Conservation (phyloP, 2,113 vertebrate genomes). For the Daubentonia madagascariensis region DNA sequence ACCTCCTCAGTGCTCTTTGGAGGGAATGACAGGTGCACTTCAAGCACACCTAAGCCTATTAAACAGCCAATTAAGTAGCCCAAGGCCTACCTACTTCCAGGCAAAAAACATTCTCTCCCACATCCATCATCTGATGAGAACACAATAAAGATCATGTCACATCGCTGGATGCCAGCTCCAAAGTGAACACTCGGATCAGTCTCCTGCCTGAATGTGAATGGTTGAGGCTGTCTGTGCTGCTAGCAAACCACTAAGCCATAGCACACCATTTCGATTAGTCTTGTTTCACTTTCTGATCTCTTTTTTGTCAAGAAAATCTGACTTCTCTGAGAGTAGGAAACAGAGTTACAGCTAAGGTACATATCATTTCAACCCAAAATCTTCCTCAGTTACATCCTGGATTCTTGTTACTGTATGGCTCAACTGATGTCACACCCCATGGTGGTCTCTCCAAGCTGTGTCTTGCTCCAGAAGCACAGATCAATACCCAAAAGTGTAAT, state of each 20-base stretch:
- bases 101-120: not conserved
- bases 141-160: not conserved
- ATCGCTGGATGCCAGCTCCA: fast-evolving
- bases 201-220: fast-evolving
- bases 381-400: not conserved
- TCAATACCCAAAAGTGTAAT: not conserved
- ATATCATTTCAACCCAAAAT: not conserved
- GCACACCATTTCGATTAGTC: not conserved
- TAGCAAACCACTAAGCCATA: not conserved
- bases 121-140: not conserved
- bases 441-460: not conserved
- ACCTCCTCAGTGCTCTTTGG: not conserved
- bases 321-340: not conserved
- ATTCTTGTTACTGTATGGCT: not conserved
- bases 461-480: not conserved
- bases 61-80: not conserved
- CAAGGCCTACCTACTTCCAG: not conserved
- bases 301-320: not conserved
- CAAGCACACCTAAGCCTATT: not conserved
- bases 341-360: not conserved
- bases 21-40: not conserved
- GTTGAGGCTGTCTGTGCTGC: fast-evolving
- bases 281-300: not conserved
- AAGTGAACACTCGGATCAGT: not conserved
- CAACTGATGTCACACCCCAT: not conserved